Conservation (phyloP, 2,797 vertebrate species). For the Propithecus perrieri region DNA sequence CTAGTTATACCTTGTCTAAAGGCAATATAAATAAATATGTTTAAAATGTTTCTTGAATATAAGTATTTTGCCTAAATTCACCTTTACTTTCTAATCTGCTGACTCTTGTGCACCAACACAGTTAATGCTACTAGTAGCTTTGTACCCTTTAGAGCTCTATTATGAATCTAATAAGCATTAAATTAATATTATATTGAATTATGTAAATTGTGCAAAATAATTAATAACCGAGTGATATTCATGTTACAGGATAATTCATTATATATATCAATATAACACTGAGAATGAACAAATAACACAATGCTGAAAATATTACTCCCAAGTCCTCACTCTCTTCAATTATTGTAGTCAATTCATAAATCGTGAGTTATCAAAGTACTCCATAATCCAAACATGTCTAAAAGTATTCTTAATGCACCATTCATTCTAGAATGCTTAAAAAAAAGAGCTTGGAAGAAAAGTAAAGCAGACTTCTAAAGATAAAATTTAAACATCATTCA, state of each 20-base stretch:
- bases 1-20: neutral
- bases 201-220: slow-evolving; percentile 54
- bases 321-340: slow-evolving; percentile 3
- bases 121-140: slow-evolving; percentile 38
- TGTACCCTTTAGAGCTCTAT: slow-evolving; percentile 54
- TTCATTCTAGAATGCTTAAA: slow-evolving; percentile 36
- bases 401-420: neutral
- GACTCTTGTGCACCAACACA: slow-evolving; percentile 11
- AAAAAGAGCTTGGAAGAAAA: neutral
- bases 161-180: slow-evolving; percentile 48
- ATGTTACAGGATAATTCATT: slow-evolving; percentile 28
- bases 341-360: slow-evolving; percentile 16
- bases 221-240: slow-evolving; percentile 44
- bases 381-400: neutral
- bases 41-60: slow-evolving; percentile 47
- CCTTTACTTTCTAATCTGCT: neutral
- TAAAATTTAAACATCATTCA: slow-evolving; percentile 30
- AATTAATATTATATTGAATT: slow-evolving; percentile 65
- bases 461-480: neutral
- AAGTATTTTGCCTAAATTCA: slow-evolving; percentile 36
- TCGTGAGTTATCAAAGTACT: neutral
- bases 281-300: slow-evolving; percentile 39
- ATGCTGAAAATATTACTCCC: slow-evolving; percentile 44
- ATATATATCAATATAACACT: slow-evolving; percentile 42
- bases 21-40: slow-evolving; percentile 40